Base-by-base conservation (phyloP, 2,113 vertebrate genomes). In the Rhizomys pruinosus region DNA sequence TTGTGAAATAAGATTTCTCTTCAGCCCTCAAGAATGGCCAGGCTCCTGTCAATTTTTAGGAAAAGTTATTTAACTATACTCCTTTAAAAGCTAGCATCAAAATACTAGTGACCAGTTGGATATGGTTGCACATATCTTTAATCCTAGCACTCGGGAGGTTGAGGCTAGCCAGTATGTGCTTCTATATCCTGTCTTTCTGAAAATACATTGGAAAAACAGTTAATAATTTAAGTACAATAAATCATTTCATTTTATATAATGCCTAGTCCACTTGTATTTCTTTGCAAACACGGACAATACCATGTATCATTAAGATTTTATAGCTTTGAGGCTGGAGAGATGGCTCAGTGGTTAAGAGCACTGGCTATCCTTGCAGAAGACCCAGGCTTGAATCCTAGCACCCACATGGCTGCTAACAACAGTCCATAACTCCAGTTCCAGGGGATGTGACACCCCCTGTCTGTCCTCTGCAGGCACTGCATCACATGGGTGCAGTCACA, bases 191-290 rank as follows among this genome's bases (percentile, higher is more conserved):
- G 22, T 34, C 52, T 16, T 25, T 63, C 73, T 72, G 37, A 37
- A 66, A 80, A 32, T 78, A 55, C 2, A 77, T 77, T 8, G 73
- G 17, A 87, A 10, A 90, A 76, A 78, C 0, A 64, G 34, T 47
- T n/a, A 84, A 77, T 37, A 82, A 16, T 87, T 55, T 4, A 82
- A 71, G 2, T 66, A 87, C 1, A 77, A 22, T 2, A 4, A 69
- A 34, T 44, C 52, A 27, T 34, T 92, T 47, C 27, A 80, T 16
- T 82, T 94, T 74, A 72, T 37, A 78, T 89, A 96, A n/a, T 61
- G 47, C 1, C 52, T 23, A 39, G 8, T 55, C 69, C 12, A 11
- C 79, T 47, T 84, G 27, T 77, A 69, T 89, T 71, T 84, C 55
- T 52, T 77, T 84, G 57, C 73, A 72, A 84, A 25, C 5, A 55